These are phyloP conservation scores for Polymixis lichenea DNA, from an alignment of 2,888 invertebrate genomes.

Conservation along the genomic window DNA sequence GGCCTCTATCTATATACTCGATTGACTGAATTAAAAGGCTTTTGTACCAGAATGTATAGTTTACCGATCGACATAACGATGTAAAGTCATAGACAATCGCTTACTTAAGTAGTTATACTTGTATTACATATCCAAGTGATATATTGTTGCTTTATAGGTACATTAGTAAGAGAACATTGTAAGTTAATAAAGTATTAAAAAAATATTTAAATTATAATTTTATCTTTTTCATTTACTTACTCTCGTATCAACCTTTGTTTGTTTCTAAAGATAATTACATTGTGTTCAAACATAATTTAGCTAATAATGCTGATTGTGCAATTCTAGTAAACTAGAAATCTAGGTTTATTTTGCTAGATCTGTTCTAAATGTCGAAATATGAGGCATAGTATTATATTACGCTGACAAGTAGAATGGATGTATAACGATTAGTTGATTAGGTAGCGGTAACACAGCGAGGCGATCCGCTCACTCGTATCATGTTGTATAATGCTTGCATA, in stretches of 20 bases:
- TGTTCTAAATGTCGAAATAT: conserved; percentile 70
- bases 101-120: conserved; percentile 51
- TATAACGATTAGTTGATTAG: conserved; percentile 67
- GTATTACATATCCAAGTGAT: conserved; percentile 57
- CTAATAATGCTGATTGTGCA: conserved; percentile 23
- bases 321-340: conserved; percentile 58
- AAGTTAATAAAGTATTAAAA: conserved; percentile 49
- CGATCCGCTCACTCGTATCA: conserved; percentile 73
- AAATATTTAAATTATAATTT: conserved; percentile 31
- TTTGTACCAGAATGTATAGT: conserved; percentile 17
- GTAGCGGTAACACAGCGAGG: conserved; percentile 64
- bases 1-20: conserved; percentile 5
- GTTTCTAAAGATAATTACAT: conserved; percentile 11
- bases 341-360: conserved; percentile 64
- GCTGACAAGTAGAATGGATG: conserved; percentile 67
- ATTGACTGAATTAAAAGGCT: conserved; percentile 40
- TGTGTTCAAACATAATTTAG: not conserved
- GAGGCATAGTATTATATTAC: conserved; percentile 67
- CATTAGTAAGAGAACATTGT: conserved; percentile 65
- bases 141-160: conserved; percentile 72
- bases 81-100: conserved; percentile 37
- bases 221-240: conserved; percentile 55
- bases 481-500: conserved; percentile 82
- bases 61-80: conserved; percentile 15
- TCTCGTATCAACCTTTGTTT: conserved; percentile 18